phyloP scores from a whole-genome alignment of 64 coral and sea anemone genomes.

The Porites australiensis region DNA sequence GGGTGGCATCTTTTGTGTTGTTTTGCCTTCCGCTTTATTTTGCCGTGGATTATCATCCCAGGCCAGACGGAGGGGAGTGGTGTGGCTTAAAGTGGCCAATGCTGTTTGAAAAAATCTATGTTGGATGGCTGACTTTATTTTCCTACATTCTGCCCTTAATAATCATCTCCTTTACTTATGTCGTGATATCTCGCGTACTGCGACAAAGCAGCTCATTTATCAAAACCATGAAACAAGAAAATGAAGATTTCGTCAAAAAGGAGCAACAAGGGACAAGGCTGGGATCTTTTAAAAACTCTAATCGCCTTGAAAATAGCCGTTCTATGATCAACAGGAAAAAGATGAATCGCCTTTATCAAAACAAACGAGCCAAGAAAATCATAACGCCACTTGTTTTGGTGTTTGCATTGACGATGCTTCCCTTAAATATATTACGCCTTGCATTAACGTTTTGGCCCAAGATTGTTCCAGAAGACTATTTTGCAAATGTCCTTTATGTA shows the following conservation, averaged over 20 bases:
- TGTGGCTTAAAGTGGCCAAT: background rate
- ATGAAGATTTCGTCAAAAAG: background rate
- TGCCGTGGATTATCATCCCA: slow-evolving; percentile 26
- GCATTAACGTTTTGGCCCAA: background rate
- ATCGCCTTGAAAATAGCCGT: background rate
- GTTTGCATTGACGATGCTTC: slow-evolving; percentile 59
- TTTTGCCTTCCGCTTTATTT: slow-evolving; percentile 48
- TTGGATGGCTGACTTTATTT: background rate
- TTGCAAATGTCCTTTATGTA: background rate
- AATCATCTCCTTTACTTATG: slow-evolving; percentile 16
- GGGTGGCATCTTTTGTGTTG: slow-evolving; percentile 39
- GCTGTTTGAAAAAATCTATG: background rate
- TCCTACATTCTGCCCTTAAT: slow-evolving; percentile 39
- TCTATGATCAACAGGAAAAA: background rate
- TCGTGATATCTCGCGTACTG: slow-evolving; percentile 1
- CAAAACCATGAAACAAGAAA: background rate
- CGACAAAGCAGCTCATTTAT: slow-evolving; percentile 33
- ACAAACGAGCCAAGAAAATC: slow-evolving; percentile 51
- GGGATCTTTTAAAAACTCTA: too few relatives aligned
- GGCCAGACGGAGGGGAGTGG: background rate
- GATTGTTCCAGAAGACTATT: background rate
- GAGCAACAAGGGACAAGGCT: too few relatives aligned
- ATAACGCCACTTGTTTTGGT: slow-evolving; percentile 32
- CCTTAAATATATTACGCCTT: slow-evolving; percentile 27
- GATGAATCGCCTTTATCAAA: slow-evolving; percentile 8